A percentile compares a stretch with the other conserved stretches of the same genome.
Evolutionary conservation across 2,113 vertebrate species (phyloP).

Genomic region (Aptenodytes forsteri): DNA sequence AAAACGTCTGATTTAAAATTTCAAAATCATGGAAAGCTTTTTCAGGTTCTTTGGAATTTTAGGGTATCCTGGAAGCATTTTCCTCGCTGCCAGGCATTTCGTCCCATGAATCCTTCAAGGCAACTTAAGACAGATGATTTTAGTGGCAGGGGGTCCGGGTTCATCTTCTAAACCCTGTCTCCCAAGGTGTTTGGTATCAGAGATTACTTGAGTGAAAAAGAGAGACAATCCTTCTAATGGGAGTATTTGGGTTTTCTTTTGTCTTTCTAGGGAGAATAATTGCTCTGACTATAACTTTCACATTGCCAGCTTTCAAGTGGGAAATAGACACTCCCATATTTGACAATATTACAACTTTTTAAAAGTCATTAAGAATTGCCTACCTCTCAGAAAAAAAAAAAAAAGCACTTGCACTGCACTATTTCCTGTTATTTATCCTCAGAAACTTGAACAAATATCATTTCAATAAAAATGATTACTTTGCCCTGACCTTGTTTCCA

Average conservation of each 20-base stretch:
- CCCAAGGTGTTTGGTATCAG: background rate
- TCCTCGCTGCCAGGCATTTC: background rate
- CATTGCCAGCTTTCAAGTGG: background rate
- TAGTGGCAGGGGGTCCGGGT: background rate
- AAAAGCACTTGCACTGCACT: background rate
- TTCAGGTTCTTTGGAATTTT: background rate
- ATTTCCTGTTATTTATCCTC: background rate
- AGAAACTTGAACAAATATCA: accelerated
- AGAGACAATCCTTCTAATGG: too few species aligned
- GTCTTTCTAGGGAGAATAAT: background rate
- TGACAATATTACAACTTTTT: too few species aligned
- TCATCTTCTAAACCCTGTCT: background rate
- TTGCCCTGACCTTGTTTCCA: background rate
- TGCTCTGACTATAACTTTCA: background rate
- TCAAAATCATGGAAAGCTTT: background rate
- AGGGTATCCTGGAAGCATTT: background rate
- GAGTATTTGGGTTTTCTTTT: background rate
- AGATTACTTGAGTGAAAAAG: background rate
- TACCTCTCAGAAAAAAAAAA: background rate
- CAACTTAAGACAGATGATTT: background rate
- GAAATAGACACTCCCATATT: accelerated
- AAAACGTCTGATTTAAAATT: background rate
- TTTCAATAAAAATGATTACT: background rate
- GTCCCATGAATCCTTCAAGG: background rate
- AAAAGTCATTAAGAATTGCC: background rate